Percentiles rank a stretch among this genome's conserved stretches.
Conservation (phyloP, 2,113 vertebrate species). For the Erythrolamprus reginae region DNA sequence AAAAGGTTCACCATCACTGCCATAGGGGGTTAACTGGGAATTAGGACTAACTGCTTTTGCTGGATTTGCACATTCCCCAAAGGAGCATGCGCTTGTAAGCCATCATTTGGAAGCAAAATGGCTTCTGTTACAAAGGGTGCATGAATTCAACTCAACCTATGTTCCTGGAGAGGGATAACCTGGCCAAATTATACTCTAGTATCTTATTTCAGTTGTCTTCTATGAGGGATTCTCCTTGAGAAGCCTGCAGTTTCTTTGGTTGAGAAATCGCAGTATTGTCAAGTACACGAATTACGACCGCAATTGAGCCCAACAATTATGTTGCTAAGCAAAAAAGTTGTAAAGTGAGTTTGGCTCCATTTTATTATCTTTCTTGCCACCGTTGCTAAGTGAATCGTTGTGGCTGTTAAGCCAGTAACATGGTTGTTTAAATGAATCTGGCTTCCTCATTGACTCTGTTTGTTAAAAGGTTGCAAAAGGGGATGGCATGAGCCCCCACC, state of each 20-base stretch:
- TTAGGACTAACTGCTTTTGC: background rate
- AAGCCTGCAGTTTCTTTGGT: background rate
- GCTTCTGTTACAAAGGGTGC: background rate
- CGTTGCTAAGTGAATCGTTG: background rate
- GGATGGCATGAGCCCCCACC: too few relatives aligned
- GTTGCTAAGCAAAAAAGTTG: background rate
- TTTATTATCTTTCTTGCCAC: background rate
- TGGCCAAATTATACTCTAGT: background rate
- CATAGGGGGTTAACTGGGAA: background rate
- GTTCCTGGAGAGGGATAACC: background rate
- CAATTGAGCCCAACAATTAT: background rate
- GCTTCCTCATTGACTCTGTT: background rate
- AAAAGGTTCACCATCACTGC: too few relatives aligned
- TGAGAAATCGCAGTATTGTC: background rate
- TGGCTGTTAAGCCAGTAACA: background rate
- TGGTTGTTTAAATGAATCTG: background rate
- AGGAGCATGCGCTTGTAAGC: background rate
- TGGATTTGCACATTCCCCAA: background rate
- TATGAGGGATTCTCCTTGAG: background rate
- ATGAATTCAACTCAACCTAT: background rate
- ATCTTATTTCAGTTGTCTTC: background rate
- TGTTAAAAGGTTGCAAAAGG: background rate
- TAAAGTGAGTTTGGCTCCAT: background rate
- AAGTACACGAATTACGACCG: background rate
- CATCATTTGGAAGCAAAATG: background rate